Evolutionary conservation across 2,797 vertebrate genomes (phyloP).

Genomic region (Trachops cirrhosus): DNA sequence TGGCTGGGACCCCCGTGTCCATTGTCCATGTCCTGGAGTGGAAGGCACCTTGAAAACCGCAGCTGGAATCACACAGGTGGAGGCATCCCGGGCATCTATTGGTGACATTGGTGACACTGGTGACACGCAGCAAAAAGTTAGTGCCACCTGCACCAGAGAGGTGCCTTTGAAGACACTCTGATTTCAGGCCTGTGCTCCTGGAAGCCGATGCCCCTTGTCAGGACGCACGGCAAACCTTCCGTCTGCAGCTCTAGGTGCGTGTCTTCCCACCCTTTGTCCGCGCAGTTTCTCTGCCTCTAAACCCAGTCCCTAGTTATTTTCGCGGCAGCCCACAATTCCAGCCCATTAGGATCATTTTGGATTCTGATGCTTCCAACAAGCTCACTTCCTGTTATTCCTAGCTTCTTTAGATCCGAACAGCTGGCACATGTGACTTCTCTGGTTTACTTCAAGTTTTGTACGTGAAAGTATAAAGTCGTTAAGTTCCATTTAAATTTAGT

Average conservation of each 20-base stretch:
- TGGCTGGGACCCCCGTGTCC: background rate
- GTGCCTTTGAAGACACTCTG: background rate
- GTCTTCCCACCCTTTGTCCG: background rate
- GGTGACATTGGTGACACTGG: rapidly evolving
- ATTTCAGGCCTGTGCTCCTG: no score
- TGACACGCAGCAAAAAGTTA: background rate
- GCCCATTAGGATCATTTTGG: background rate
- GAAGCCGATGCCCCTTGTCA: background rate
- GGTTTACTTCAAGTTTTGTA: background rate
- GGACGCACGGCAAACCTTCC: rapidly evolving
- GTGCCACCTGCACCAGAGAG: background rate
- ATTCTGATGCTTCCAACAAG: background rate
- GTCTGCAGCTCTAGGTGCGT: rapidly evolving
- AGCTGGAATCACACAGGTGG: background rate
- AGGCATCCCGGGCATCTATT: background rate
- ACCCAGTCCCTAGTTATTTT: background rate
- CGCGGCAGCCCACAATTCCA: background rate
- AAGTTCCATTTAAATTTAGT: background rate
- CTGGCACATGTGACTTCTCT: background rate
- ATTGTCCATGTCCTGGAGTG: background rate
- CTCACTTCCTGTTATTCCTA: background rate
- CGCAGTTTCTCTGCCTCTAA: background rate
- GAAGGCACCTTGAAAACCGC: background rate
- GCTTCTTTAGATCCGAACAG: background rate
- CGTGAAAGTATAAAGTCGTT: background rate